These are phyloP conservation scores for Trichacis sp. DNA, from an alignment of 2,888 invertebrate species.

Conservation along the genomic window DNA sequence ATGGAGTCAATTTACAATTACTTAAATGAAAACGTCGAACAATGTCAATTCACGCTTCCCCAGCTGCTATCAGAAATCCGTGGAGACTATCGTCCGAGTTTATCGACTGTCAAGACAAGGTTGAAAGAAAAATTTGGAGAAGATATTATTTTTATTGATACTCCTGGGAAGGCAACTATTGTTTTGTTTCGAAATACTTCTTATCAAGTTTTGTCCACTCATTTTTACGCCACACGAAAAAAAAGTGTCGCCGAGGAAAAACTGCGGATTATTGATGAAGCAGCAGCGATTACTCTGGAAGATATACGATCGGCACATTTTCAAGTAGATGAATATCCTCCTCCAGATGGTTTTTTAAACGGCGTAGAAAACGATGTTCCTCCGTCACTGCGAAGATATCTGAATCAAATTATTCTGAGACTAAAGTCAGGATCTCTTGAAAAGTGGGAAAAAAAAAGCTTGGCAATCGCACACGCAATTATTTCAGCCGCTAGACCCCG, in stretches of 20 bases:
- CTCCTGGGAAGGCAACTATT: neutral
- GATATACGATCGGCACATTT: slow-evolving; percentile 52
- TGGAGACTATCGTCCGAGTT: no score
- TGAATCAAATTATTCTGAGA: slow-evolving; percentile 18
- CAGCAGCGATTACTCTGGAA: no score
- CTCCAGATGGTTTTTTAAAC: slow-evolving; percentile 14
- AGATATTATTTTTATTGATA: neutral
- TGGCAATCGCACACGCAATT: slow-evolving; percentile 32
- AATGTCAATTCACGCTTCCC: no score
- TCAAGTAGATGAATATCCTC: slow-evolving; percentile 46
- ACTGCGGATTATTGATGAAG: slow-evolving; percentile 24
- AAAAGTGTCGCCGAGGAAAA: no score
- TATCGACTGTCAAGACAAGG: neutral
- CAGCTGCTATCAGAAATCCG: no score
- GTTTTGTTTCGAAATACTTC: neutral
- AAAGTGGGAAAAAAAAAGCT: slow-evolving; percentile 18
- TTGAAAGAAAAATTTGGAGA: neutral
- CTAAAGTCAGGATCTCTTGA: slow-evolving; percentile 12
- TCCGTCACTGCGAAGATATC: slow-evolving; percentile 48
- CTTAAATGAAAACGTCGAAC: no score
- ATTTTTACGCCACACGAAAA: no score
- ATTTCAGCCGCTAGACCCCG: slow-evolving; percentile 51
- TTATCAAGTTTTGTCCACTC: no score
- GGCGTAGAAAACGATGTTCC: slow-evolving; percentile 27
- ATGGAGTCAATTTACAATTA: no score